Conservation (phyloP, 2,113 vertebrate species). For the Desmodus rotundus region DNA sequence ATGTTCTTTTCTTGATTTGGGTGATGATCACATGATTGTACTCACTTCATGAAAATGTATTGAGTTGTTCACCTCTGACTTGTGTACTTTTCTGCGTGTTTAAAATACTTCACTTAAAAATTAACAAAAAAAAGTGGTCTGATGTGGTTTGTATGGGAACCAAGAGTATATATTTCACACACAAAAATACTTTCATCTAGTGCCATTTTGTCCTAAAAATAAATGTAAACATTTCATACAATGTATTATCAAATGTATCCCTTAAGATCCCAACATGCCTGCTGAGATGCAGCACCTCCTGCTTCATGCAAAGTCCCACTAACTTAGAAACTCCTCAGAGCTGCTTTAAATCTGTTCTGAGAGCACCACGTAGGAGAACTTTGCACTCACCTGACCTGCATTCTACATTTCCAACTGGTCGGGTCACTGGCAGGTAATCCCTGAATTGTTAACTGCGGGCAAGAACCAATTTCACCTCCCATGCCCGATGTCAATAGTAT, state of each 20-base stretch:
- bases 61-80: neutral
- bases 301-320: slow-evolving; percentile 44
- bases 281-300: slow-evolving; percentile 58
- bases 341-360: slow-evolving; percentile 68
- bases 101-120: neutral
- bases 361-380: slow-evolving; percentile 48
- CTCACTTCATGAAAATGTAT: neutral
- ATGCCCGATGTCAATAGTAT: neutral
- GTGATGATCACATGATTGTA: neutral
- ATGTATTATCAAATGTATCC: slow-evolving; percentile 65
- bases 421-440: neutral
- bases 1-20: neutral
- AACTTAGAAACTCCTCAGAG: slow-evolving; percentile 74
- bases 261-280: slow-evolving; percentile 72
- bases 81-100: neutral
- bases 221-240: slow-evolving; percentile 67
- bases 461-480: neutral
- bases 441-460: neutral
- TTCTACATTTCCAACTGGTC: neutral
- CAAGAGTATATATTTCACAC: neutral
- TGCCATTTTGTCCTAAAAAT: slow-evolving; percentile 71
- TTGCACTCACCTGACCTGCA: slow-evolving; percentile 52
- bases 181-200: neutral
- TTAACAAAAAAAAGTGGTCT: neutral
- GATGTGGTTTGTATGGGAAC: neutral